A percentile compares a stretch with the other conserved stretches of the same genome.
Conservation (phyloP, 2,888 invertebrate genomes). For the Aporophyla nigra region DNA sequence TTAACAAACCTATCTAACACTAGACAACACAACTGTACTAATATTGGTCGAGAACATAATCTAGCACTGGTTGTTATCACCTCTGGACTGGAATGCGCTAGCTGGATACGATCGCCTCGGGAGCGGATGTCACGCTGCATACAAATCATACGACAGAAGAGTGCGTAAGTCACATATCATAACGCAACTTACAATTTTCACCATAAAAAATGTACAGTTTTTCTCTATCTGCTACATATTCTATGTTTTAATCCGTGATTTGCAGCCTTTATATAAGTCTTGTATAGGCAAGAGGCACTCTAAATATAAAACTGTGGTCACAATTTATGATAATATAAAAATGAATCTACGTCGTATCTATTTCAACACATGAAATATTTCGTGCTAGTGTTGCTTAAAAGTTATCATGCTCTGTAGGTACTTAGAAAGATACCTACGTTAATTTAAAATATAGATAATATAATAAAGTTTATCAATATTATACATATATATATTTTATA, state of each 20-base stretch:
- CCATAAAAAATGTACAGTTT: constrained; percentile 87
- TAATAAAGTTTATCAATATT: constrained; percentile 65
- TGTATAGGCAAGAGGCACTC: constrained; percentile 92
- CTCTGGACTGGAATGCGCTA: constrained; percentile 88
- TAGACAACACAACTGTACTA: constrained; percentile 83
- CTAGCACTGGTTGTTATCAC: constrained; percentile 76
- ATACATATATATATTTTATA: constrained; percentile 66
- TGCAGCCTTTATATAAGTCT: constrained; percentile 92
- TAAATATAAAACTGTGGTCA: constrained; percentile 92
- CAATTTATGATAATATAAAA: constrained; percentile 89
- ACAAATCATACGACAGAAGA: constrained; percentile 64
- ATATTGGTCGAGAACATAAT: constrained; percentile 83
- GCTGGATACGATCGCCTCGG: constrained; percentile 69
- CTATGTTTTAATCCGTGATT: constrained; percentile 90
- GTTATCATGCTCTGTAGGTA: constrained; percentile 84
- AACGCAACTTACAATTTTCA: constrained; percentile 91
- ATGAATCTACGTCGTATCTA: constrained; percentile 87
- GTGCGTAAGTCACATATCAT: constrained; percentile 88
- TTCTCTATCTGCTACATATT: constrained; percentile 89
- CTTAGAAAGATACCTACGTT: constrained; percentile 78
- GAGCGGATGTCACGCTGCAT: constrained; percentile 46
- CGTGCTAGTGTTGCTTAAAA: constrained; percentile 86
- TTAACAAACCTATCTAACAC: constrained; percentile 80
- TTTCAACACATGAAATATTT: constrained; percentile 85
- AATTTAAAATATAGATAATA: constrained; percentile 73